Percentiles rank a stretch among this genome's conserved stretches.
These are phyloP conservation scores for Araneus ventricosus DNA, from an alignment of 1,140 invertebrate genomes.

Conservation along the genomic window DNA sequence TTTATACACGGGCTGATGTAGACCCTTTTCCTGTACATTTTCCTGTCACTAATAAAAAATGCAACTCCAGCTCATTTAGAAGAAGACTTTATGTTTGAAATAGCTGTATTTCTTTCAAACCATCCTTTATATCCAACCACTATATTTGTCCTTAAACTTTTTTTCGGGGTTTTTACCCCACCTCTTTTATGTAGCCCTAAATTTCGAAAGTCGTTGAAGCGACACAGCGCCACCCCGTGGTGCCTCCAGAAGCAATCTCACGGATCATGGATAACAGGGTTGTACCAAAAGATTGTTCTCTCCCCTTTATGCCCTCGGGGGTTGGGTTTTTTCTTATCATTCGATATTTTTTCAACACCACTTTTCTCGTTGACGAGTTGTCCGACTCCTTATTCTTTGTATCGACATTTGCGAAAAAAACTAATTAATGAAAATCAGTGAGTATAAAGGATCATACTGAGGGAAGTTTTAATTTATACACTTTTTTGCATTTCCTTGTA, in stretches of 20 bases:
- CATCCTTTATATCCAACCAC: background rate
- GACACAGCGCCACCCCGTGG: background rate
- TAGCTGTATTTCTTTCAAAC: background rate
- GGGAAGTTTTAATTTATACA: background rate
- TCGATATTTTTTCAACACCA: background rate
- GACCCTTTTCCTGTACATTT: background rate
- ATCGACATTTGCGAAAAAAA: background rate
- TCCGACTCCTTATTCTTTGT: background rate
- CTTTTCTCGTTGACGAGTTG: background rate
- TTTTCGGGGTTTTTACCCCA: background rate
- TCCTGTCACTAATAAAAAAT: background rate
- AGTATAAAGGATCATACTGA: background rate
- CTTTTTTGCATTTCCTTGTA: background rate
- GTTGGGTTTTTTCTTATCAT: background rate
- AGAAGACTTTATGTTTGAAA: background rate
- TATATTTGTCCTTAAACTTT: background rate
- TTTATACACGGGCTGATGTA: background rate
- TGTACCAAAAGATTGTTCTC: slow-evolving; percentile 15
- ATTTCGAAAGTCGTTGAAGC: slow-evolving; percentile 13
- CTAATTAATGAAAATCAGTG: background rate
- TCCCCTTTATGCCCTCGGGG: background rate
- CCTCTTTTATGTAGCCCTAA: slow-evolving; percentile 29
- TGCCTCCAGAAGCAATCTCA: slow-evolving; percentile 4
- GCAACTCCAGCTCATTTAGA: background rate
- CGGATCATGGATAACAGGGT: slow-evolving; percentile 24